A percentile compares a stretch with the other conserved stretches of the same genome.
Evolutionary conservation across 1,140 invertebrate species (phyloP).

Genomic region (Platyscapa corneri): DNA sequence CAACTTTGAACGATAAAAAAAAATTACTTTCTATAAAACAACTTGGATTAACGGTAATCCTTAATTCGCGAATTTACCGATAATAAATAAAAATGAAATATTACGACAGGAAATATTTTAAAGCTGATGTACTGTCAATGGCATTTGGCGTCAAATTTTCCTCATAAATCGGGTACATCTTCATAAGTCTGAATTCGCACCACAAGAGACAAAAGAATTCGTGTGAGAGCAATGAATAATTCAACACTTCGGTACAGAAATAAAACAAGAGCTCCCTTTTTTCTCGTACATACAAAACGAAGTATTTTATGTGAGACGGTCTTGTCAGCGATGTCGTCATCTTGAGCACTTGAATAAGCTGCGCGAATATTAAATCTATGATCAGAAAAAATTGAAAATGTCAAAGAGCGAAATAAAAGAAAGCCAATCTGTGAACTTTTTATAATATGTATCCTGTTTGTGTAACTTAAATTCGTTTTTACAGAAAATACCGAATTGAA

Average conservation of each 20-base stretch:
- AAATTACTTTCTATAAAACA: no score
- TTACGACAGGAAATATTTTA: background rate
- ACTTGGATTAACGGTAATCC: no score
- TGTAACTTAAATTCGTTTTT: no score
- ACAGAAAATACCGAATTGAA: no score
- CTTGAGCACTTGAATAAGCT: background rate
- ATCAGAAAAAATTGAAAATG: background rate
- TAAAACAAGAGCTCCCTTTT: background rate
- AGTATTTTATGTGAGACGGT: background rate
- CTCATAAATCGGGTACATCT: background rate
- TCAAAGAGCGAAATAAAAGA: background rate
- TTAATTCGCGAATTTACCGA: background rate
- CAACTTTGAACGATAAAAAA: no score
- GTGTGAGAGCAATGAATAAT: slow-evolving; percentile 31
- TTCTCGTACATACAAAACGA: slow-evolving; percentile 8
- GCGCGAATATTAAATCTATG: slow-evolving; percentile 15
- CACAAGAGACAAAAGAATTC: slow-evolving; percentile 12
- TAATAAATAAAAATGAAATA: background rate
- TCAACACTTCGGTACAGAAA: slow-evolving; percentile 12
- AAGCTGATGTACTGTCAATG: background rate
- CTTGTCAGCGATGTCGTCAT: background rate
- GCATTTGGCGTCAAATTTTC: background rate
- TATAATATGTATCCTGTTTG: no score
- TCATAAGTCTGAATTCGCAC: background rate
- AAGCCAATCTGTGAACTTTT: no score